These are phyloP conservation scores for Ornithoptera priamus DNA, from an alignment of 2,888 invertebrate genomes.

Conservation along the genomic window DNA sequence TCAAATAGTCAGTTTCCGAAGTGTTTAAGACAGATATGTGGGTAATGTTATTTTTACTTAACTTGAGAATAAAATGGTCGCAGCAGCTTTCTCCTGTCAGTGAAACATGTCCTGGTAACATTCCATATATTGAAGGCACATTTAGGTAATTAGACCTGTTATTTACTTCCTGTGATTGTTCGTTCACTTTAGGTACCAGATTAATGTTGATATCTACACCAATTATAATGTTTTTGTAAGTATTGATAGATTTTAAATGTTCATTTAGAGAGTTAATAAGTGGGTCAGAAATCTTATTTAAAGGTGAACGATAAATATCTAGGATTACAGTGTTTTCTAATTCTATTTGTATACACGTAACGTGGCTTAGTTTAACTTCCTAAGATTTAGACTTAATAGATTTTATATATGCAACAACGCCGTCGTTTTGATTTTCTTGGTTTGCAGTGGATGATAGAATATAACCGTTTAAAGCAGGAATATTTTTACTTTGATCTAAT, in stretches of 20 bases:
- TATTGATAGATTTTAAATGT: slow-evolving; percentile 1
- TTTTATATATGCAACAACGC: slow-evolving; percentile 4
- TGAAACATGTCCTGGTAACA: slow-evolving; percentile 18
- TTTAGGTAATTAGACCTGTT: slow-evolving; percentile 27
- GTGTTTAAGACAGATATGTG: too few species aligned
- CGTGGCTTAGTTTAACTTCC: slow-evolving; percentile 1
- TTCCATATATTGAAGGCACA: slow-evolving; percentile 14
- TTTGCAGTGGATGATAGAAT: neutral
- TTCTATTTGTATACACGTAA: slow-evolving; percentile 2
- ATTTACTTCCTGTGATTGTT: slow-evolving; percentile 1
- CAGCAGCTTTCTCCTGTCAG: slow-evolving; percentile 10
- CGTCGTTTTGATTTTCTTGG: slow-evolving; percentile 1
- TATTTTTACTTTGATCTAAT: neutral
- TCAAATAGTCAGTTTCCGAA: too few species aligned
- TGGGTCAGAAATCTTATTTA: neutral
- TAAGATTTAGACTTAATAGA: neutral
- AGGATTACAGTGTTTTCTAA: neutral
- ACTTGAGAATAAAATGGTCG: neutral
- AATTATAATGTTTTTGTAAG: neutral
- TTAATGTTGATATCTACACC: slow-evolving; percentile 26
- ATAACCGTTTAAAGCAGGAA: neutral
- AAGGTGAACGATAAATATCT: neutral
- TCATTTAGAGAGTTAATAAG: neutral
- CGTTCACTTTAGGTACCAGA: slow-evolving; percentile 1
- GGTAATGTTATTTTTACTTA: too few species aligned